phyloP scores from a whole-genome alignment of 1,140 invertebrate species.

The Brachionus rotundiformis region DNA sequence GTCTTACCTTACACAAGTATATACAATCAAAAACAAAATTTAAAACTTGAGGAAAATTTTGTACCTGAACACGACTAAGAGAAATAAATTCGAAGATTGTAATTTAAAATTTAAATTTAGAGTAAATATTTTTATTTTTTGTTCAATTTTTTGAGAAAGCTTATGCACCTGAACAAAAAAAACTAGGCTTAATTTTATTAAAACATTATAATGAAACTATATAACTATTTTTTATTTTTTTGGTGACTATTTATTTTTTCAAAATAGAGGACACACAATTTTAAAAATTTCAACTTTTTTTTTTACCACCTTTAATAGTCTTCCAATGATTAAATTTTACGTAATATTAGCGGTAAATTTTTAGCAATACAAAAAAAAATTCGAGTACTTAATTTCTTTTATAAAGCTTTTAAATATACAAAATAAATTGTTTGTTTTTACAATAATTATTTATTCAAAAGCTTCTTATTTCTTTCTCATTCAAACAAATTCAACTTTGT shows the following conservation, averaged over 20 bases:
- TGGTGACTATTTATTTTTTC: background rate
- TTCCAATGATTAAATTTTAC: slow-evolving; percentile 21
- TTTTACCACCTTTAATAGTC: slow-evolving; percentile 6
- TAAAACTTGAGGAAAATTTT: slow-evolving; percentile 21
- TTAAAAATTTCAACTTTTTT: background rate
- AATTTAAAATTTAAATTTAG: slow-evolving; percentile 32
- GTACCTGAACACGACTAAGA: background rate
- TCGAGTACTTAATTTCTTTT: slow-evolving; percentile 15
- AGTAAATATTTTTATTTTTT: slow-evolving; percentile 29
- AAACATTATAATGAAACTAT: slow-evolving; percentile 8
- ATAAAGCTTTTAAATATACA: slow-evolving; percentile 1
- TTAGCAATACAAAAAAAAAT: background rate
- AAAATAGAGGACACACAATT: slow-evolving; percentile 9
- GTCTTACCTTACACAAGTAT: background rate
- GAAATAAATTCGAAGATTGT: slow-evolving; percentile 18
- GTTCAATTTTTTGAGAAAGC: background rate
- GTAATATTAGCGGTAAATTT: slow-evolving; percentile 14
- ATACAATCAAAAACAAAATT: background rate
- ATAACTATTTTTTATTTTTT: slow-evolving; percentile 1
- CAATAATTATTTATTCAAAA: slow-evolving; percentile 22
- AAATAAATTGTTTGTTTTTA: slow-evolving; percentile 22
- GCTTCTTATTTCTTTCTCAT: background rate
- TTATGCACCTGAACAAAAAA: slow-evolving; percentile 13
- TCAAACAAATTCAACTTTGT: slow-evolving; percentile 9
- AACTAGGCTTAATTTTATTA: background rate